Conservation (phyloP, 1,140 invertebrate genomes). For the Halesus radiatus region DNA sequence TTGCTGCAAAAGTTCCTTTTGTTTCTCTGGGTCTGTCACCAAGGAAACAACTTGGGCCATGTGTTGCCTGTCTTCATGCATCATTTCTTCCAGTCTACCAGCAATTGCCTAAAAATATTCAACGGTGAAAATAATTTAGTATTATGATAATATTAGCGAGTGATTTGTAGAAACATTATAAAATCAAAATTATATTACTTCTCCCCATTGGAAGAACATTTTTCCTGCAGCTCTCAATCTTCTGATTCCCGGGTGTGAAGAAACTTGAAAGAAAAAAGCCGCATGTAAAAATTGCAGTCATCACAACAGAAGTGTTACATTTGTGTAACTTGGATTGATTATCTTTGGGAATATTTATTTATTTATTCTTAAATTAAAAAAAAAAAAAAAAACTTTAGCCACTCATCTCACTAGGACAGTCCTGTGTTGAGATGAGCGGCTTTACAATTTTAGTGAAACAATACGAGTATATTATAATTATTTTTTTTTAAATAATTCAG, state of each 20-base stretch:
- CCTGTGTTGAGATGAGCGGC: too few relatives aligned
- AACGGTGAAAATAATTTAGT: background rate
- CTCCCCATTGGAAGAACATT: conserved; percentile 97
- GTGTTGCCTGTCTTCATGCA: conserved; percentile 81
- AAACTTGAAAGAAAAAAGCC: conserved; percentile 59
- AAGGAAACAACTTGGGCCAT: conserved; percentile 78
- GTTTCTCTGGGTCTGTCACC: conserved; percentile 85
- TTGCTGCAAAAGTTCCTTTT: conserved; percentile 87
- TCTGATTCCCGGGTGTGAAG: conserved; percentile 64
- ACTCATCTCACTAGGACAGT: too few relatives aligned
- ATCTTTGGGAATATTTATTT: too few relatives aligned
- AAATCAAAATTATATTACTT: conserved; percentile 73
- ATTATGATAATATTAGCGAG: background rate
- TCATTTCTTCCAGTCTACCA: conserved; percentile 86
- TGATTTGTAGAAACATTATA: background rate
- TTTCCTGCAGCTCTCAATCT: conserved; percentile 91
- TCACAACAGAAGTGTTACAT: too few relatives aligned
- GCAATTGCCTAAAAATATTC: conserved; percentile 74
- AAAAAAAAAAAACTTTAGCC: too few relatives aligned
- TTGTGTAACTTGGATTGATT: background rate
- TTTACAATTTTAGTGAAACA: too few relatives aligned
- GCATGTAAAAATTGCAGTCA: background rate
- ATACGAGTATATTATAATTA: too few relatives aligned
- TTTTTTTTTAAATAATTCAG: too few relatives aligned
- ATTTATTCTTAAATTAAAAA: too few relatives aligned